These are phyloP conservation scores for Pholis gunnellus DNA, from an alignment of 2,113 vertebrate genomes.

Conservation along the genomic window DNA sequence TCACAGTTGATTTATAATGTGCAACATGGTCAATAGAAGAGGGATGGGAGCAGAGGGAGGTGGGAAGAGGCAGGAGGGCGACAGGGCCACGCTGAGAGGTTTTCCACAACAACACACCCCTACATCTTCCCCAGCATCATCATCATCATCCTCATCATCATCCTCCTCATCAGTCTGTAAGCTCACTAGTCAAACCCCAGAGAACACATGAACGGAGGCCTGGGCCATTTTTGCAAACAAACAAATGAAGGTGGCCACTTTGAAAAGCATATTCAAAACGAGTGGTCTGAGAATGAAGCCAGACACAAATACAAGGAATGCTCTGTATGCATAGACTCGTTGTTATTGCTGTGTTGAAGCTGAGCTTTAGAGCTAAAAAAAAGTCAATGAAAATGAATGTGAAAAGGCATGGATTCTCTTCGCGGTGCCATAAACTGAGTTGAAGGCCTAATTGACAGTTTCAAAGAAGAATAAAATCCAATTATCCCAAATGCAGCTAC, in stretches of 20 bases:
- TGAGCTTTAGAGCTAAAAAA: neutral
- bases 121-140: slow-evolving; percentile 13
- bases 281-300: slow-evolving; percentile 24
- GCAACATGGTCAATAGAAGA: slow-evolving; percentile 86
- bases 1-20: slow-evolving; percentile 93
- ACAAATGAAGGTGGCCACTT: slow-evolving; percentile 69
- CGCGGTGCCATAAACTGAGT: neutral
- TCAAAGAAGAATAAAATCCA: neutral
- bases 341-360: slow-evolving; percentile 5
- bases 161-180: slow-evolving; percentile 16
- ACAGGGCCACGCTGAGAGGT: slow-evolving; percentile 36
- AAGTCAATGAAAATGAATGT: neutral
- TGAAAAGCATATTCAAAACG: slow-evolving; percentile 63
- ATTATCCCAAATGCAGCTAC: neutral
- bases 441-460: neutral
- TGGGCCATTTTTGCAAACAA: slow-evolving; percentile 63
- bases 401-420: neutral
- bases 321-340: neutral
- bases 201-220: slow-evolving; percentile 1
- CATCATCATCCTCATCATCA: neutral
- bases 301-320: neutral
- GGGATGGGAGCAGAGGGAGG: slow-evolving; percentile 43
- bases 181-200: neutral
- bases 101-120: slow-evolving; percentile 49
- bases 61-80: slow-evolving; percentile 49